Conservation (phyloP, 1,140 invertebrate species). For the Pantala flavescens region DNA sequence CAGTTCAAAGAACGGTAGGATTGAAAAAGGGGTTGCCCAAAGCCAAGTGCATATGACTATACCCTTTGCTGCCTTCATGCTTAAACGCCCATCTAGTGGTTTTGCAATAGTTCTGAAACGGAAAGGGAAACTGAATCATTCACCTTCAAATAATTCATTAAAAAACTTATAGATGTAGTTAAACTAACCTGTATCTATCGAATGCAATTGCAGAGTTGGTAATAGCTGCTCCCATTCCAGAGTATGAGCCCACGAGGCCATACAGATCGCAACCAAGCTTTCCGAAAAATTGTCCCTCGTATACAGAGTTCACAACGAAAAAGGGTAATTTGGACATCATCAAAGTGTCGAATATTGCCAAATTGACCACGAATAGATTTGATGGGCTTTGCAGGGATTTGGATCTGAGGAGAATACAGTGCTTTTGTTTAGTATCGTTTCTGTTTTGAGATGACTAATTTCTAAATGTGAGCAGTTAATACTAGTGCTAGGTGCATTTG, state of each 20-base stretch:
- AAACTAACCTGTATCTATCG: conserved; percentile 56
- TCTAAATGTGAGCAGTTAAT: not conserved
- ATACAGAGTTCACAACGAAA: conserved; percentile 55
- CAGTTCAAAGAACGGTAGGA: conserved; percentile 29
- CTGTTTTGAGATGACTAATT: not conserved
- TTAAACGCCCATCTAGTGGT: conserved; percentile 27
- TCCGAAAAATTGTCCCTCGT: conserved; percentile 53
- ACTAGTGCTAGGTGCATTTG: not conserved
- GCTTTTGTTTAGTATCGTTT: not conserved
- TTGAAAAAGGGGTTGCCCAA: conserved; percentile 28
- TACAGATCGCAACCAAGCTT: conserved; percentile 60
- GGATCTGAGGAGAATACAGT: conserved; percentile 33
- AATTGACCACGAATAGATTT: conserved; percentile 67
- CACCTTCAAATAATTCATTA: too few species aligned
- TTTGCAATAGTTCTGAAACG: conserved; percentile 28
- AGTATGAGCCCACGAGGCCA: conserved; percentile 51
- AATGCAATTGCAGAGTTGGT: conserved; percentile 65
- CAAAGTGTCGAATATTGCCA: conserved; percentile 62
- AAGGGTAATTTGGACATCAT: conserved; percentile 65
- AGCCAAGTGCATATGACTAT: conserved; percentile 27
- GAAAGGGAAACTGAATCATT: not conserved
- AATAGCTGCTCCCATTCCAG: conserved; percentile 59
- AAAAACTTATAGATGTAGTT: too few species aligned
- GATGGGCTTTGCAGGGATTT: conserved; percentile 63
- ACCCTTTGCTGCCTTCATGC: conserved; percentile 23